These are phyloP conservation scores for Tachina fera DNA, from an alignment of 2,888 invertebrate genomes.

Conservation along the genomic window DNA sequence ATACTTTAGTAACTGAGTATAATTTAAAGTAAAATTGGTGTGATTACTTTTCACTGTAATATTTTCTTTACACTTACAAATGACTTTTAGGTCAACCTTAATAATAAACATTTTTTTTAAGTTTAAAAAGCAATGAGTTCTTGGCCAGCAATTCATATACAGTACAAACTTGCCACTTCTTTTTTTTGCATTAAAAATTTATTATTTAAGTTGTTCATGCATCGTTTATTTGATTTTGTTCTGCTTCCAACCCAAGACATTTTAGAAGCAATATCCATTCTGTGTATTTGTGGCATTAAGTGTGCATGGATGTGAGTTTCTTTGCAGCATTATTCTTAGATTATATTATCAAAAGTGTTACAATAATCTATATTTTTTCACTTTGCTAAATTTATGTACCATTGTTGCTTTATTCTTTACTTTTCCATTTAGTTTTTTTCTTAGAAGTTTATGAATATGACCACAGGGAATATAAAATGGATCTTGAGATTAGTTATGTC, in stretches of 20 bases:
- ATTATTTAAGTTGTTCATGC: constrained; percentile 67
- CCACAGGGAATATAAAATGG: neutral
- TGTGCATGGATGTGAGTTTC: neutral
- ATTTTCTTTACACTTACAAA: neutral
- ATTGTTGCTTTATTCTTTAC: neutral
- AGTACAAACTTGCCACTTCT: neutral
- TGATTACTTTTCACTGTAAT: too few species aligned
- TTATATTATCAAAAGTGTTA: constrained; percentile 65
- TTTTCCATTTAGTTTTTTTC: neutral
- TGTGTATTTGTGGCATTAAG: neutral
- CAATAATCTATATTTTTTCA: constrained; percentile 65
- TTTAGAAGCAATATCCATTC: neutral
- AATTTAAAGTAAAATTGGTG: too few species aligned
- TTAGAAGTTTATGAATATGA: neutral
- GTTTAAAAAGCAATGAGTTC: constrained; percentile 7
- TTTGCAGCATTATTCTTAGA: constrained; percentile 52
- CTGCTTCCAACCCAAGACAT: constrained; percentile 13
- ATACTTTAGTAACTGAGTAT: too few species aligned
- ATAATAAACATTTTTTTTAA: neutral
- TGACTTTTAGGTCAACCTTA: neutral
- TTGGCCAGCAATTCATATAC: constrained; percentile 15
- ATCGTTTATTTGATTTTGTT: constrained; percentile 60
- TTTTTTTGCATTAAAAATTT: constrained; percentile 40
- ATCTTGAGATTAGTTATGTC: neutral
- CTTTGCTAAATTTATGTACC: constrained; percentile 45